Conservation (phyloP, 1,140 invertebrate genomes). For the Zaprionus kolodkinae region DNA sequence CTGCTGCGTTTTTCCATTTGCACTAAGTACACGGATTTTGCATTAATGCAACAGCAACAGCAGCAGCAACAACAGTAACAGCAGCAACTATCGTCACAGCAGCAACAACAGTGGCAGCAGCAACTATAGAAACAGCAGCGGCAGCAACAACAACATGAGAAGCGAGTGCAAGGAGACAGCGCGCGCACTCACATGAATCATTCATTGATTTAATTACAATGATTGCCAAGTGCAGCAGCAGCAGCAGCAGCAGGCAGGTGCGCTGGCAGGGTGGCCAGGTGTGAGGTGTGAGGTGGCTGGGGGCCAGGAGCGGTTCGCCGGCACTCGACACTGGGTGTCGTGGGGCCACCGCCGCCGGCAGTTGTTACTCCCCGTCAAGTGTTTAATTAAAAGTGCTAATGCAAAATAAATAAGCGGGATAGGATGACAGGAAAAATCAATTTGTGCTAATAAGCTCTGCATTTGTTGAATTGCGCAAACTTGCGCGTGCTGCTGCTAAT, state of each 20-base stretch:
- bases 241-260: slow-evolving; percentile 9
- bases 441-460: slow-evolving; percentile 73
- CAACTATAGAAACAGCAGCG: slow-evolving; percentile 7
- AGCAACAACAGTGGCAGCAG: slow-evolving; percentile 5
- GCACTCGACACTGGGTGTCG: slow-evolving; percentile 9
- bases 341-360: slow-evolving; percentile 11
- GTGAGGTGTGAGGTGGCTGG: slow-evolving; percentile 28
- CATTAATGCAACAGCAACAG: slow-evolving; percentile 65
- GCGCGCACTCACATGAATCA: slow-evolving; percentile 78
- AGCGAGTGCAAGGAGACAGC: slow-evolving; percentile 39
- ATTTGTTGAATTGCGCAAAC: slow-evolving; percentile 30
- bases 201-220: slow-evolving; percentile 83
- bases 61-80: slow-evolving; percentile 13
- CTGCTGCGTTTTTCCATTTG: slow-evolving; percentile 66
- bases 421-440: slow-evolving; percentile 72
- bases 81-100: not conserved
- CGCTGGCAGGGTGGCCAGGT: slow-evolving; percentile 4
- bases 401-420: slow-evolving; percentile 75
- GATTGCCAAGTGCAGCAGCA: slow-evolving; percentile 57
- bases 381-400: slow-evolving; percentile 82
- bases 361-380: slow-evolving; percentile 43
- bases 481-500: not conserved
- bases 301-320: not conserved
- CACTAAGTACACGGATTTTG: slow-evolving; percentile 80
- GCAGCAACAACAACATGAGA: not conserved